Evolutionary conservation across 2,888 invertebrate genomes (phyloP).

Genomic region (Sepioteuthis lessoniana): DNA sequence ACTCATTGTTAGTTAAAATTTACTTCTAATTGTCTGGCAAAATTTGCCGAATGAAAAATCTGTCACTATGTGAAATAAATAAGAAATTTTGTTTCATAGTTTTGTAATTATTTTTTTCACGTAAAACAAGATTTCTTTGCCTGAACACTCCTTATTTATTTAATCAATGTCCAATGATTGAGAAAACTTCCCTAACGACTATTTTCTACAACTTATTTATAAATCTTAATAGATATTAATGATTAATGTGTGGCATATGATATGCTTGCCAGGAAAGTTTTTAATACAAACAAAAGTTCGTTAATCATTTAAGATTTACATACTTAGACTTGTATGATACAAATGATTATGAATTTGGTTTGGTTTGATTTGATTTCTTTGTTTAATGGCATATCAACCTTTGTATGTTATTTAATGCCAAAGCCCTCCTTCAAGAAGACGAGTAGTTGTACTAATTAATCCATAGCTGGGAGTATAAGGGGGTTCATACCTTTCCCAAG

Average conservation of each 20-base stretch:
- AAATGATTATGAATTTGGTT: background rate
- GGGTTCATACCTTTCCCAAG: too few species aligned
- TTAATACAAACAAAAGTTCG: background rate
- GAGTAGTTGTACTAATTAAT: too few species aligned
- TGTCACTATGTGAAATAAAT: background rate
- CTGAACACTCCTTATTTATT: background rate
- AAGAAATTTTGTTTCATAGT: background rate
- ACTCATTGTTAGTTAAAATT: too few species aligned
- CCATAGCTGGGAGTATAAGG: too few species aligned
- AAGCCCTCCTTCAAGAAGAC: too few species aligned
- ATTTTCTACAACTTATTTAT: background rate
- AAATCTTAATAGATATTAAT: background rate
- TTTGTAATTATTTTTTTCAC: background rate
- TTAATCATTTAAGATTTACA: background rate
- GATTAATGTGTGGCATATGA: background rate
- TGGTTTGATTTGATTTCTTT: too few species aligned
- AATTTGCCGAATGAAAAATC: too few species aligned
- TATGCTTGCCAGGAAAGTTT: background rate
- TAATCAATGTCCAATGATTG: background rate
- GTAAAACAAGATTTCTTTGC: background rate
- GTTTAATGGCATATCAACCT: too few species aligned
- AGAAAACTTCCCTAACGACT: background rate
- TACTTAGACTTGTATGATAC: background rate
- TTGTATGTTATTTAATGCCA: too few species aligned
- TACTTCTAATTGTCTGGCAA: too few species aligned